These are phyloP conservation scores for Leptodactylus fallax DNA, from an alignment of 2,797 vertebrate species.

Conservation along the genomic window DNA sequence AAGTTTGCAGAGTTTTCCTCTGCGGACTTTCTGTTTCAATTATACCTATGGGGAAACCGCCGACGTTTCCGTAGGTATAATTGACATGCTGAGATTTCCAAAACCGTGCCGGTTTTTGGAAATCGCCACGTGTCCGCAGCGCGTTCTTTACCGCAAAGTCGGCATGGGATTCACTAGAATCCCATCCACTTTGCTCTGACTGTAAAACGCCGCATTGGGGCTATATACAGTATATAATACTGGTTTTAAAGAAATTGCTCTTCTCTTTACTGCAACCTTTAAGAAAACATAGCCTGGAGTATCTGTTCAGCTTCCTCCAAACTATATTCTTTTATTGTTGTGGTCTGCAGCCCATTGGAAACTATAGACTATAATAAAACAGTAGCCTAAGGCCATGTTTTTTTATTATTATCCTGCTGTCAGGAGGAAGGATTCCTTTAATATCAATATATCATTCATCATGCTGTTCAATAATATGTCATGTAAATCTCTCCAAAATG, in stretches of 20 bases:
- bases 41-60: too few species aligned
- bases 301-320: background rate
- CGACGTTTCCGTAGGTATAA: too few species aligned
- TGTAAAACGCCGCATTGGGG: too few species aligned
- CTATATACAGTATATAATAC: too few species aligned
- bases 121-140: too few species aligned
- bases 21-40: too few species aligned
- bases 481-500: background rate
- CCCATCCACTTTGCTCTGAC: too few species aligned
- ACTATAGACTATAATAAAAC: background rate
- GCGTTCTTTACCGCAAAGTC: too few species aligned
- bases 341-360: background rate
- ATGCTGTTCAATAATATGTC: slow-evolving; percentile 4
- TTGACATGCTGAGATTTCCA: too few species aligned
- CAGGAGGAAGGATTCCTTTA: background rate
- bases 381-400: background rate
- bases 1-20: too few species aligned
- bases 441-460: background rate
- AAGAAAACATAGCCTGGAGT: background rate
- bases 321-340: background rate
- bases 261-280: background rate
- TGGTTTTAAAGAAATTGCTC: background rate
- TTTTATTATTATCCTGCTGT: background rate
- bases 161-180: too few species aligned
- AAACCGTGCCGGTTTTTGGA: too few species aligned